Evolutionary conservation across 2,113 vertebrate genomes (phyloP).

Genomic region (Damaliscus lunatus): DNA sequence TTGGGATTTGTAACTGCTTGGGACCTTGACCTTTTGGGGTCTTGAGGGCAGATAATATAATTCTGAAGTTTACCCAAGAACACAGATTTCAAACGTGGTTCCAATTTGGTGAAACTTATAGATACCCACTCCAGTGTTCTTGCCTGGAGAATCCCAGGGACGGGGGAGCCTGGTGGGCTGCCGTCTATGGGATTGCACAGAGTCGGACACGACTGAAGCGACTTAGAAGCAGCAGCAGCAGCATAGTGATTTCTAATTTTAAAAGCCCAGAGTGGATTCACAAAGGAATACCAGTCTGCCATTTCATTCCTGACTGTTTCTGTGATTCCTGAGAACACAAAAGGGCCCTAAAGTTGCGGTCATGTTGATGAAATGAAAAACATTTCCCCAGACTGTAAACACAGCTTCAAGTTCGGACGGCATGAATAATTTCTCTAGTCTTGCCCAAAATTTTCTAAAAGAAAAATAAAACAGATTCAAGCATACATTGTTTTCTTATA

Average conservation of each 20-base stretch:
- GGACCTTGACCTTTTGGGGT: background rate
- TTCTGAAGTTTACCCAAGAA: background rate
- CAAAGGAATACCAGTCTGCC: background rate
- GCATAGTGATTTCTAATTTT: background rate
- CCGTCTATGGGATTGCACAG: too few species aligned
- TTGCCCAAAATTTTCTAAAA: background rate
- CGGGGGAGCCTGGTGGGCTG: too few species aligned
- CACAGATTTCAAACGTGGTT: background rate
- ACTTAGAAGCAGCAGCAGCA: too few species aligned
- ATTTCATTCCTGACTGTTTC: background rate
- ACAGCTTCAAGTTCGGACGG: background rate
- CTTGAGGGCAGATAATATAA: background rate
- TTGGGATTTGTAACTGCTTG: background rate
- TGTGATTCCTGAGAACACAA: background rate
- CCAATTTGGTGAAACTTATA: background rate
- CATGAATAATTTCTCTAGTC: background rate
- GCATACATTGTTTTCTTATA: background rate
- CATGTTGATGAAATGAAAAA: background rate
- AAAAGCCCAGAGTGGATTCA: background rate
- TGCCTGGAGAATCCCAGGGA: too few species aligned
- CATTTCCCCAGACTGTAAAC: background rate
- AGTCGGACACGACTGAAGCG: accelerated
- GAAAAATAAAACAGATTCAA: background rate
- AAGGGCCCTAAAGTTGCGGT: background rate
- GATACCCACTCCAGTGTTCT: too few species aligned